Percentiles rank a stretch among this genome's conserved stretches.
phyloP scores from a whole-genome alignment of 2,888 invertebrate species.

The Chrysotoxum bicinctum region DNA sequence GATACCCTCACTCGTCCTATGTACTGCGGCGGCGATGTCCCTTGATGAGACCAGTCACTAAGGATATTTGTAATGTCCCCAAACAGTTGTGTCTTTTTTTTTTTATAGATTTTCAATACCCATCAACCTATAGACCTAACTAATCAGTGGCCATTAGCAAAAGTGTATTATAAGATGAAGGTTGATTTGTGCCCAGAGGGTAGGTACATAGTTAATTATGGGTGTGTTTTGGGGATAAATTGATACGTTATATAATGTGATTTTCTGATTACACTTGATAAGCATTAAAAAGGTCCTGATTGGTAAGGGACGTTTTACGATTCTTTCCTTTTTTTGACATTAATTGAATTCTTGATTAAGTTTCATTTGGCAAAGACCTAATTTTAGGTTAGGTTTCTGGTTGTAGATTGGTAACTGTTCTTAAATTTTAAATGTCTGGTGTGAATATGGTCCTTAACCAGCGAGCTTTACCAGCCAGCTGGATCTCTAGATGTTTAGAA shows the following conservation, averaged over 20 bases:
- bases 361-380: not conserved
- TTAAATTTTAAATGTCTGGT: no score
- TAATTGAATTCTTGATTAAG: not conserved
- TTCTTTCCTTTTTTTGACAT: not conserved
- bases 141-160: conserved; percentile 59
- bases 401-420: no score
- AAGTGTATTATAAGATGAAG: conserved; percentile 36
- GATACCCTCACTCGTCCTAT: conserved; percentile 1
- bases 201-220: conserved; percentile 14
- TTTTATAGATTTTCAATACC: conserved; percentile 26
- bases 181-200: not conserved
- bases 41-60: conserved; percentile 10
- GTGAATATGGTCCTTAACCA: no score
- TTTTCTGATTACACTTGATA: conserved; percentile 32
- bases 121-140: not conserved
- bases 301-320: not conserved
- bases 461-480: no score
- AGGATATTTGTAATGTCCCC: conserved; percentile 21
- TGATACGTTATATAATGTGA: conserved; percentile 16
- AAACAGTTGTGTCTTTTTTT: not conserved
- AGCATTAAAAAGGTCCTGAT: not conserved
- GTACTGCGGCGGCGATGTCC: not conserved
- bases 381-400: not conserved
- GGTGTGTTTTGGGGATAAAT: conserved; percentile 17
- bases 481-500: no score